Evolutionary conservation across 2,797 vertebrate genomes (phyloP), one percentile per base, ranked within the genome.

Genomic region (Acipenser oxyrinchus): DNA sequence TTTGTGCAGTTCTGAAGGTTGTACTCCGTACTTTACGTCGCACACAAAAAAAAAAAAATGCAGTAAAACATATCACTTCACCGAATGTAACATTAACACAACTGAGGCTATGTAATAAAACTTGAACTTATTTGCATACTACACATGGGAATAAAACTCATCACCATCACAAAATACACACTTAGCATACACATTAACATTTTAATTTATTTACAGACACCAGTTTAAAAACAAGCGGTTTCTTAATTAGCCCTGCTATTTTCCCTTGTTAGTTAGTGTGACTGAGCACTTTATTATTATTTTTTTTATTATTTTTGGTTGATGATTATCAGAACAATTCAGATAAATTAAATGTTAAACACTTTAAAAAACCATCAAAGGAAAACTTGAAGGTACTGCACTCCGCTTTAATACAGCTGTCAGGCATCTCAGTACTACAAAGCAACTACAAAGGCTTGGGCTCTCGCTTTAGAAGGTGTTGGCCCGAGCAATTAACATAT

Each of bases 181-280:
- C 18, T 48, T 62, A 48, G 18, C 7, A 58, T 13, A 67, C 60
- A 62, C 13, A 64, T 11, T 37, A 51, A 13, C 10, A 64, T 64
- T 57, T 58, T 49, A 10, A 5, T 66, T 71, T 67, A 71, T 62
- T 70, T 70, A 55, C 60, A 70, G 49, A 66, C 53, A 66, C 15
- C 50, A 63, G 64, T 12, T 51, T 58, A 66, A 49, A 64, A 18
- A 49, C 51, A 37, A 37, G 23, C 2, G 23, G 23, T 3, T 37
- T 37, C 23, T 37, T 37, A 37, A 37, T 37, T 37, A 37, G 23
- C 23, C 23, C 23, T 37, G 23, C 23, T 37, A 37, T 37, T 37
- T 37, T 37, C 23, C 23, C 23, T 37, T 37, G 23, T 37, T 37
- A 37, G 23, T 37, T 37, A 37, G 23, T 3, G 23, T 37, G 23